Evolutionary conservation across 1,140 invertebrate species (phyloP).

Genomic region (Alviniconcha marisindica): DNA sequence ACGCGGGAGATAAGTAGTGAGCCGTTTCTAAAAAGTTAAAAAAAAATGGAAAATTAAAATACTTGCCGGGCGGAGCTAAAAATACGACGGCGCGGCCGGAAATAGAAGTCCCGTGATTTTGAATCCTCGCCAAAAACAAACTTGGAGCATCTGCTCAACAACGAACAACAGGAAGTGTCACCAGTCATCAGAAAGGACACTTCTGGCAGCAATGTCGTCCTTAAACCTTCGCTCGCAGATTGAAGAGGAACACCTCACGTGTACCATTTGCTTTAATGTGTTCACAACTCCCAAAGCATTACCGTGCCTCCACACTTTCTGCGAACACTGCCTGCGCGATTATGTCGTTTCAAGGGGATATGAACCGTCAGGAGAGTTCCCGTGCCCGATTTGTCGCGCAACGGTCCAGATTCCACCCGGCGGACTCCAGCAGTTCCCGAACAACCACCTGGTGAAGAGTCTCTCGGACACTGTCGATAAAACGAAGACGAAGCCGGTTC

Average conservation of each 20-base stretch:
- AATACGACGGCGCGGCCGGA: slow-evolving; percentile 36
- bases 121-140: slow-evolving; percentile 22
- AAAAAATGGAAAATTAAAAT: too few species aligned
- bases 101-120: slow-evolving; percentile 33
- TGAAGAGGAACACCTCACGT: slow-evolving; percentile 69
- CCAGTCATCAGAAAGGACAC: background rate
- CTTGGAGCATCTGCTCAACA: background rate
- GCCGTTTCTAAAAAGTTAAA: too few species aligned
- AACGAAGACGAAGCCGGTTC: slow-evolving; percentile 39
- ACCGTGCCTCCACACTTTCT: slow-evolving; percentile 72
- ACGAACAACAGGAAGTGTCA: background rate
- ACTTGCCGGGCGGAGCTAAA: background rate
- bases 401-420: slow-evolving; percentile 51
- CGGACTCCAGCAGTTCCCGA: slow-evolving; percentile 61
- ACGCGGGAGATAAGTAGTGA: too few species aligned
- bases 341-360: slow-evolving; percentile 60
- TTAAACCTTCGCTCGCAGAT: slow-evolving; percentile 56
- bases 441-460: slow-evolving; percentile 67
- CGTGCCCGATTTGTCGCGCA: slow-evolving; percentile 67
- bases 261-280: slow-evolving; percentile 65
- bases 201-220: slow-evolving; percentile 41
- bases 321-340: slow-evolving; percentile 65
- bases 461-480: slow-evolving; percentile 62
- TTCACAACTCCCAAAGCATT: slow-evolving; percentile 68
- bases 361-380: slow-evolving; percentile 57